Base-by-base conservation (phyloP, 2,888 invertebrate species). In the Phyllotreta striolata region DNA sequence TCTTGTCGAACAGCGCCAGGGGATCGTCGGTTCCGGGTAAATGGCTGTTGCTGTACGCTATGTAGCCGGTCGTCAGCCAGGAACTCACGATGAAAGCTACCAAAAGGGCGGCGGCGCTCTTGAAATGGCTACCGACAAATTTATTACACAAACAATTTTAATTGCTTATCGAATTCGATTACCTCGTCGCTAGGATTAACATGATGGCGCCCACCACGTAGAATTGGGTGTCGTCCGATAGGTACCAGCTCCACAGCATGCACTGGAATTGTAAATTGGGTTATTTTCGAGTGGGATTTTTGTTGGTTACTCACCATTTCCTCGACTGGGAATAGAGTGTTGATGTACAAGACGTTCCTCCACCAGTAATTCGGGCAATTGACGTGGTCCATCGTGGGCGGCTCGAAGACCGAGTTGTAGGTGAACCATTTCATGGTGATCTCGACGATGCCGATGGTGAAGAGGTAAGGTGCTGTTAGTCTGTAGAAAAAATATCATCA, bases 201-300 rank as follows among this genome's bases (percentile, higher is more conserved):
- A 93, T 87, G 4, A 93, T 86, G 0, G 91, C 91, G 66, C 93
- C 92, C 67, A 94, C 86, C 0, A 92, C 88, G 78, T 93, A 94
- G 81, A 94, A 93, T 77, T 93, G 93, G 0, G 93, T 92, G 77
- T 94, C 93, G 74, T 93, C 92, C 0, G 93, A 91, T 51, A 94
- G 83, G 77, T 94, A 93, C 93, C 93, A 94, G 83, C 93, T 93
- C 93, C 93, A 94, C 39, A 93, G 79, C 93, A 94, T 93, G 78
- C 93, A 94, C 93, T 93, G 83, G 47, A 83, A 64, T 39, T 39
- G 9, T 47, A 54, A 60, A 9, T 14, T 24, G 24, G 24, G 24
- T 4, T 3, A 24, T 24, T 24, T 24, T 24, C 24, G 24, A n/a
- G n/a, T n/a, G n/a, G n/a, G 24, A 24, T 24, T 24, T 3, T 24